Base-by-base conservation (phyloP, 2,797 vertebrate genomes). In the Rhodeus uyekii region DNA sequence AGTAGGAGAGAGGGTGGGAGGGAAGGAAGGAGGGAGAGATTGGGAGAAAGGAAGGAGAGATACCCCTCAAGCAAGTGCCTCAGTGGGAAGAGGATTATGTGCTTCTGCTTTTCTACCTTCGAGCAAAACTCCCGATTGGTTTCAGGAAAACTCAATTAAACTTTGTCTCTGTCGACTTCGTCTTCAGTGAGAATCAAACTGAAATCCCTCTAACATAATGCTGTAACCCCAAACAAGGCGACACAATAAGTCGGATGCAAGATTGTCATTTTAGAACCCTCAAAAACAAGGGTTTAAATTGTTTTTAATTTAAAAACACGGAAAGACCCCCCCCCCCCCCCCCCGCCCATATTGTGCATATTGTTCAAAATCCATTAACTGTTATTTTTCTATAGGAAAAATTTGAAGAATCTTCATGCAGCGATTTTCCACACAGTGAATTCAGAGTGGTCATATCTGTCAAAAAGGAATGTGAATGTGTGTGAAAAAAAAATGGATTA, bases 91-190 rank as follows among this genome's bases (percentile, higher is more conserved):
- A 74, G 86, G 88, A 87, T 89, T 87, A 85, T 75, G 69, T 81
- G 79, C 81, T 78, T 75, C 76, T 64, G 75, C 86, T 75, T 46
- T 79, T 72, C 71, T 80, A 85, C 83, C 85, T 86, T 86, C 83
- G 75, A 85, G 86, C 76, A 44, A 67, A 61, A 86, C 73, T 80
- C 84, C 78, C 82, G 60, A 83, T 77, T 71, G 78, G 82, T 81
- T 76, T 84, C 84, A 71, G 76, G 83, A 83, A 79, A 87, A 87
- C 83, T 86, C 76, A 85, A 86, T 83, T 87, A 86, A 86, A 88
- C 84, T 85, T 84, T 68, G 72, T 83, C 81, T 83, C 81, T 79
- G 71, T 50, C 39, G 80, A 86, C 77, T 83, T 84, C 44, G 42
- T 85, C 86, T 77, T 53, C 27, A 46, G 53, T 68, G 60, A 72